A percentile compares a stretch with the other conserved stretches of the same genome.
These are phyloP conservation scores for Alviniconcha marisindica DNA, from an alignment of 1,140 invertebrate species.

Conservation along the genomic window DNA sequence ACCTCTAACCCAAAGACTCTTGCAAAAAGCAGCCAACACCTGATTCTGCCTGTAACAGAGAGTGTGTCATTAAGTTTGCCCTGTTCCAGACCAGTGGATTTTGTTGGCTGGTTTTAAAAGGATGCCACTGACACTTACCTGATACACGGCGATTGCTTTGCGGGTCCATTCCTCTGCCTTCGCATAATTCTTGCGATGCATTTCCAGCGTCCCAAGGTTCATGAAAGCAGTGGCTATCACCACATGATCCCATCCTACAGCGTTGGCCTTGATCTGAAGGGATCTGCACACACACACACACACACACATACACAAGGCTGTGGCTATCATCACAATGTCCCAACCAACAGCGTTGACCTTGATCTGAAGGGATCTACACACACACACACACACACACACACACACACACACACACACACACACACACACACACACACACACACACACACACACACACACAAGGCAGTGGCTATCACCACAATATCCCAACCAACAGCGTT, in stretches of 20 bases:
- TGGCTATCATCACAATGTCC: conserved; percentile 46
- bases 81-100: not conserved
- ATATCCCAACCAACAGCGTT: conserved; percentile 52
- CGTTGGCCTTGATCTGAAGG: conserved; percentile 50
- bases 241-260: conserved; percentile 50
- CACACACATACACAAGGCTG: conserved; percentile 39
- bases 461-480: conserved; percentile 45
- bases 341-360: conserved; percentile 53
- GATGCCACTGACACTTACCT: conserved; percentile 35
- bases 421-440: no score
- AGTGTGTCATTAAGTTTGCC: not conserved
- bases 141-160: conserved; percentile 46
- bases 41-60: not conserved
- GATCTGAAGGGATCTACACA: conserved; percentile 38
- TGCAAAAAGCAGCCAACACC: not conserved
- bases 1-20: no score
- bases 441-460: conserved; percentile 1
- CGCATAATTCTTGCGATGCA: conserved; percentile 38
- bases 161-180: conserved; percentile 39
- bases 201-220: conserved; percentile 54
- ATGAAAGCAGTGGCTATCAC: conserved; percentile 48
- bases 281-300: conserved; percentile 37
- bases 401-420: no score
- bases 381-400: not conserved
- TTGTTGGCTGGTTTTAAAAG: not conserved